A percentile compares a stretch with the other conserved stretches of the same genome.
Evolutionary conservation across 2,113 vertebrate species (phyloP).

Genomic region (Tamias sibiricus): DNA sequence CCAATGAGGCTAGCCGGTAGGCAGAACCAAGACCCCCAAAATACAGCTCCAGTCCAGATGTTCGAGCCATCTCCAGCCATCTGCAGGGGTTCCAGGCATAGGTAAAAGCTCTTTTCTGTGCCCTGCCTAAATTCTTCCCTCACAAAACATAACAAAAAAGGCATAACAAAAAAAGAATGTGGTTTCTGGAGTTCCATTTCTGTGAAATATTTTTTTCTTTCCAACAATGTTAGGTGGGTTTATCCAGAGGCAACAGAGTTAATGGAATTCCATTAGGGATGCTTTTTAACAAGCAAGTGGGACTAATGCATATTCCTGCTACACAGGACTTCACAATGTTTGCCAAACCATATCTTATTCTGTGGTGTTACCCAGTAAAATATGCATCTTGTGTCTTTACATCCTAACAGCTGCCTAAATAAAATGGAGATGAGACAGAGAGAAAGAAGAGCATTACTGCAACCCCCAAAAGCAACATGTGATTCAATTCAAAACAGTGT

Average conservation of each 20-base stretch:
- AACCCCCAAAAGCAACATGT: not conserved
- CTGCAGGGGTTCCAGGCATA: not conserved
- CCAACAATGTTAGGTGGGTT: slow-evolving; percentile 13
- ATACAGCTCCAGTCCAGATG: rapidly evolving
- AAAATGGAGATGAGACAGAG: not conserved
- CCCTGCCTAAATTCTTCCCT: not conserved
- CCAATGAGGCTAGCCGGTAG: not conserved
- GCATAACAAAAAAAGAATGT: not conserved
- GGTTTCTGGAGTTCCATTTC: not conserved
- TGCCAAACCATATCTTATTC: not conserved
- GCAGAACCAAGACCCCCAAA: not conserved
- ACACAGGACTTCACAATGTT: not conserved
- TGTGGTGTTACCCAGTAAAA: not conserved
- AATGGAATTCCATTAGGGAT: slow-evolving; percentile 63
- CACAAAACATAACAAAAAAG: not conserved
- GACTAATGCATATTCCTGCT: not conserved
- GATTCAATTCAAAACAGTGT: not conserved
- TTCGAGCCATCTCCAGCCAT: not conserved
- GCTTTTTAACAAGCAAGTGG: slow-evolving; percentile 19
- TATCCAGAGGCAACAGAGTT: not conserved
- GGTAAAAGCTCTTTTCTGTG: not conserved
- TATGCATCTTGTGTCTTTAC: not conserved
- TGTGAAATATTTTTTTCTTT: slow-evolving; percentile 17
- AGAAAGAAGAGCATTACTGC: not conserved
- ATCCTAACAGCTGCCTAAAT: not conserved